Base-by-base conservation (phyloP, 2,888 invertebrate genomes). In the Blastobasis lacticolella region DNA sequence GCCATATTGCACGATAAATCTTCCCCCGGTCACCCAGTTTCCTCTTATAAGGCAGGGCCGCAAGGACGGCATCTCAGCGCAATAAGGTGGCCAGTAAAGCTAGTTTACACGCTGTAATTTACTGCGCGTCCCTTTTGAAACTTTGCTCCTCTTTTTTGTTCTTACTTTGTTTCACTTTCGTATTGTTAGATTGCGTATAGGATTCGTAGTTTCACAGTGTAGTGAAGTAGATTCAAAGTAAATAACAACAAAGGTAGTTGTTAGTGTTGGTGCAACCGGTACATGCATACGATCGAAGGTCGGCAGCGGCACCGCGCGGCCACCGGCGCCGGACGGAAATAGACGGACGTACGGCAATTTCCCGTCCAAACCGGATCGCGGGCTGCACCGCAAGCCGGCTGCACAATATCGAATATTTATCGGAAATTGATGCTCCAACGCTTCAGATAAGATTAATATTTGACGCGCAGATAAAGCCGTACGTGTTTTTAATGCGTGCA, bases 261-360 rank as follows among this genome's bases (percentile, higher is more conserved):
- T 23, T 23, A 23, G 23, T 23, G 9, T 42, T 5, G 9, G 43
- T 49, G 49, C 46, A 52, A 43, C 44, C 49, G 49, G 45, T 38
- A 49, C 46, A 57, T 68, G 67, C 66, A 68, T 63, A 58, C 55
- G 63, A 60, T 58, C 70, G 81, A 83, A 83, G 82, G 80, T 78
- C 79, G 73, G 62, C 62, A 61, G 57, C 56, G 60, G 41, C 9
- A 10, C 61, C 54, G 55, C 57, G 67, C 68, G 62, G 67, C 2
- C 23, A 23, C 67, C 61, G 64, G 67, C 63, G 64, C 60, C 66
- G 66, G 68, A 75, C 83, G 82, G 81, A 85, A 82, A 83, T 82
- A 80, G 71, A 74, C 71, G 70, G 70, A 74, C 76, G 74, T 71
- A 70, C 68, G 67, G 73, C 79, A 78, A 84, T 84, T 77, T 83